Evolutionary conservation across 2,113 vertebrate genomes (phyloP), one percentile per base, ranked within the genome.

Genomic region (Columba livia): DNA sequence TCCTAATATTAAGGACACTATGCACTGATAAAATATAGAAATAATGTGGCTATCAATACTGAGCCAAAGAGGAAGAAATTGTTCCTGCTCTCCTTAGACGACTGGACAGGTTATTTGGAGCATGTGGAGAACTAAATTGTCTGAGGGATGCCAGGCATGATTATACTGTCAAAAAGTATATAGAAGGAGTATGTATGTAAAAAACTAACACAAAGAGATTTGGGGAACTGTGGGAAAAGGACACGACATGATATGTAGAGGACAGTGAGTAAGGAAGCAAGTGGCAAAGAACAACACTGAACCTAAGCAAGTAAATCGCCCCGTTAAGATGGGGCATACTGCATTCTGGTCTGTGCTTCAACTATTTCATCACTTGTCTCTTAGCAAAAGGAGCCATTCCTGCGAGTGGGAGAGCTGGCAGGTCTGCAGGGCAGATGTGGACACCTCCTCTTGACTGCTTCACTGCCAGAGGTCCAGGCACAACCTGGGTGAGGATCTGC

Each of bases 271-370:
- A 60, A 82, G 44, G 4, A 67, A 71, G 26, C 1, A 44, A 61
- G 53, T 79, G 21, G 15, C 15, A 74, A 34, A 73, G 34, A 79
- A 42, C 7, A 64, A 21, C 18, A 56, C 19, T 58, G 28, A 66
- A 89, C 13, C 10, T 42, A 25, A 56, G 32, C 4, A 47, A 28
- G 61, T 60, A 79, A 87, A 74, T 50, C 1, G 0, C 5, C 16
- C 18, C 0, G 0, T 26, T 64, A 71, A 58, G 47, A 25, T 0
- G 0, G 5, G 9, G 5, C 9, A 15, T 31, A 7, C 5, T 47
- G 15, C 4, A 0, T 53, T 54, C 16, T 2, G 1, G 19, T 73
- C n/a, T 70, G 31, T 50, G 11, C 6, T 66, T 74, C 64, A 19
- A 31, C 1, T 4, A 44, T 29, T 53, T 34, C 75, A 36, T 66